Evolutionary conservation across 2,888 invertebrate species (phyloP), one percentile per base, ranked within the genome.

Genomic region (Nemurella pictetii): DNA sequence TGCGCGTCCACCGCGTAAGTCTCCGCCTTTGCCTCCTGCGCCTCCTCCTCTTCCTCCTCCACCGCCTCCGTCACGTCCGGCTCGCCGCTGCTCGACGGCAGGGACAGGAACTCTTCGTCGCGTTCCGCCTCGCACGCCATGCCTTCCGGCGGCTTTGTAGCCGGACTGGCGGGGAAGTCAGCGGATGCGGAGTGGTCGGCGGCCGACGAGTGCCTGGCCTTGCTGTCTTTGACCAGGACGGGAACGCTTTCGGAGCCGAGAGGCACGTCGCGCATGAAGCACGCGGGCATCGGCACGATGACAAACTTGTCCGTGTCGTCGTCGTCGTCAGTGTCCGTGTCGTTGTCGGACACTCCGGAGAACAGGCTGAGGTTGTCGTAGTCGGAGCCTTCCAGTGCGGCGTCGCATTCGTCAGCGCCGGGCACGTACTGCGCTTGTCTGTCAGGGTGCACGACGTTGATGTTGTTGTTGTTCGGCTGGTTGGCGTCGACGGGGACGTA

Each of bases 341-440:
- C 78, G 20, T 89, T 88, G 27, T 87, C 87, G 74, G 88, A 87
- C 82, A 88, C 88, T 1, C 88, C 88, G 0, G 89, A 89, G 30
- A 89, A 87, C 20, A 90, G 87, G 84, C 89, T 90, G 35, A 89
- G 88, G 85, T 89, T 90, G 85, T 90, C 90, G 36, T 89, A 89
- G 86, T 90, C 89, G 0, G 89, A 89, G 75, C 89, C 89, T 77
- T 87, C 87, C 7, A 86, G 87, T 30, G 87, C 87, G 25, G 82
- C 72, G 3, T 29, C 82, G 78, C 86, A 28, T 86, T 26, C 55
- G 5, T 4, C 35, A 35, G 85, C 55, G 5, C 5, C 35, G 12
- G 85, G 86, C 0, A 86, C 81, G 15, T 85, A 85, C 72, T 81
- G 83, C 78, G 28, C 30, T 20, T 78, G 78, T 4, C 30, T 28